Evolutionary conservation across 2,797 vertebrate species (phyloP), one percentile per base, ranked within the genome.

Genomic region (Phrynocephalus guinanensis): DNA sequence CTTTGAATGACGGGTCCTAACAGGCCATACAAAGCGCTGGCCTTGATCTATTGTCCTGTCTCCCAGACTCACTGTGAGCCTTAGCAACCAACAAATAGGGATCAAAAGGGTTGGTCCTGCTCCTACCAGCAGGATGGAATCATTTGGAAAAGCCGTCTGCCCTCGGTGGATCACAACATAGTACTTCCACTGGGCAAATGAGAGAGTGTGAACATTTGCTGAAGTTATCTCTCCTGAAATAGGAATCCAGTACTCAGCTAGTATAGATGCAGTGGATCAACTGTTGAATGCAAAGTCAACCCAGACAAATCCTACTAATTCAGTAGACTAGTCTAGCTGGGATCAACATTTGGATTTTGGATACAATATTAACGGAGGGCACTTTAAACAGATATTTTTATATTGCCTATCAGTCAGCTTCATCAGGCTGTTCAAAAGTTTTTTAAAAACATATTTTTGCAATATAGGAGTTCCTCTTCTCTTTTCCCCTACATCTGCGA

Each of bases 31-130:
- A 88, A 87, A 79, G 73, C 83, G 77, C 82, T 90, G 89, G 87
- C 84, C 91, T 92, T 92, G 87, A 92, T 91, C 91, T 90, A 90
- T 91, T 91, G 84, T 91, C 85, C 38, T 73, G n/a, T 52, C 82
- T 91, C 83, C 86, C 70, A 90, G 89, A 82, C 91, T 88, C 86
- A 79, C 77, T 72, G 44, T 86, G 86, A 86, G 72, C 84, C 81
- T 89, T 90, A 90, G 88, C 91, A 91, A 90, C 91, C 91, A 90
- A 76, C 80, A 90, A 90, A 86, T 83, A 81, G 70, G 52, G 88
- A 90, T 72, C 86, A 91, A 79, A 90, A 90, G 77, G 88, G 30
- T 13, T 30, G 8, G 33, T 56, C 81, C 48, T 68, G 60, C 81
- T 76, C 22, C 76, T 75, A 87, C 24, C 81, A 80, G 85, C 70